Evolutionary conservation across 2,113 vertebrate species (phyloP), one percentile per base, ranked within the genome.

Genomic region (Peromyscus maniculatus): DNA sequence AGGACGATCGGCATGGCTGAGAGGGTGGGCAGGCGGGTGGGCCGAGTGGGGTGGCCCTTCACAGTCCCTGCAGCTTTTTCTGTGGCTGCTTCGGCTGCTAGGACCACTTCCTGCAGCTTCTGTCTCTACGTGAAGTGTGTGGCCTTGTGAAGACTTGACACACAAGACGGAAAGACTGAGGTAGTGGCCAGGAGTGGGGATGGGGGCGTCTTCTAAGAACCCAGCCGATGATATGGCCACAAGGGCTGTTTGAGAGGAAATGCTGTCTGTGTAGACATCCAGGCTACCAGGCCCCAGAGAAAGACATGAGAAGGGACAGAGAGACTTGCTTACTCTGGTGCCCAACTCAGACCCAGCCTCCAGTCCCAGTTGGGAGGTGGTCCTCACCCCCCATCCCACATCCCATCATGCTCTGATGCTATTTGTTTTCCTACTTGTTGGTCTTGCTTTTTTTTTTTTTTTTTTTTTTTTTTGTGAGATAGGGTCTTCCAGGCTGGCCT

Each of bases 81-180:
- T 57, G 87, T 17, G 49, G 87, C 46, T 71, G 11, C 19, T 49
- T 46, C 2, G 33, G 46, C 49, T 88, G 19, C 66, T 28, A 33
- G 62, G 86, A 49, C 46, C 7, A 28, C 43, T 39, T 39, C 78
- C 16, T 46, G 74, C 17, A 89, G 74, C 97, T 91, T 89, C 89
- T 55, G 92, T 90, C 96, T 95, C 94, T 13, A 2, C 15, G 33
- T 55, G 16, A 78, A 87, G 83, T 95, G 46, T 39, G 71, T 39
- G 5, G 39, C 71, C 49, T 96, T 78, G 87, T 80, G 87, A 66
- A 80, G 92, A 93, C 7, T 31, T 49, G 22, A 55, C 62, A 79
- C 16, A 13, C 91, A 97, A 87, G 78, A 89, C 49, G 4, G 55
- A 43, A 91, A 66, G 26, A 36, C 72, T 87, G 49, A 26, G 71